Evolutionary conservation across 2,888 invertebrate genomes (phyloP).

Genomic region (Sarcophaga caerulescens): DNA sequence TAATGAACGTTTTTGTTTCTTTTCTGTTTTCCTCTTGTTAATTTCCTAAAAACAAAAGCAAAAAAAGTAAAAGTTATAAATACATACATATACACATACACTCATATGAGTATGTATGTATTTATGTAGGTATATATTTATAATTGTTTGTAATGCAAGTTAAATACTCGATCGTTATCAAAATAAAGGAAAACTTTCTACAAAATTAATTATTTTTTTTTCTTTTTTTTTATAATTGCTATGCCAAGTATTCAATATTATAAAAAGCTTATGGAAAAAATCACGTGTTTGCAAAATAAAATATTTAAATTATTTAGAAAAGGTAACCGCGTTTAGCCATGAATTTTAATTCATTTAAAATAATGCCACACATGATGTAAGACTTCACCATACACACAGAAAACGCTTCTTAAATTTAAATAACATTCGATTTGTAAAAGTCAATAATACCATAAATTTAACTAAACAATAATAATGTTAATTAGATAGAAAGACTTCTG

Average conservation of each 20-base stretch:
- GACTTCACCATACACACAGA: neutral
- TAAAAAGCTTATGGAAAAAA: constrained; percentile 2
- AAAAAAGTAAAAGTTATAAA: constrained; percentile 62
- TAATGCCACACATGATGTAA: constrained; percentile 34
- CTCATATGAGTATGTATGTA: neutral
- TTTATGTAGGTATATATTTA: neutral
- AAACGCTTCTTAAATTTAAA: neutral
- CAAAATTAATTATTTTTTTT: constrained; percentile 39
- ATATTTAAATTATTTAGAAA: neutral
- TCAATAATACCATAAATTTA: too few species aligned
- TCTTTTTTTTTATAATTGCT: constrained; percentile 37
- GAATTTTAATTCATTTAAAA: constrained; percentile 17
- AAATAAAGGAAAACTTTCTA: constrained; percentile 61
- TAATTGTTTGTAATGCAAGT: neutral
- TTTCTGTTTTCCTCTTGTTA: neutral
- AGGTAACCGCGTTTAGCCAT: constrained; percentile 10
- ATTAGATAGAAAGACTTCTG: too few species aligned
- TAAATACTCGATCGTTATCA: neutral
- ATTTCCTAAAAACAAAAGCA: constrained; percentile 10
- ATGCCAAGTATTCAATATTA: constrained; percentile 35
- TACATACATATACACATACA: neutral
- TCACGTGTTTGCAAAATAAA: constrained; percentile 32
- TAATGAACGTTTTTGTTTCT: neutral
- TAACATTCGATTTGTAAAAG: too few species aligned
- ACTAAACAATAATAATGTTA: too few species aligned